Percentiles rank a stretch among this genome's conserved stretches.
These are phyloP conservation scores for Emys orbicularis DNA, from an alignment of 2,797 vertebrate species.

Conservation along the genomic window DNA sequence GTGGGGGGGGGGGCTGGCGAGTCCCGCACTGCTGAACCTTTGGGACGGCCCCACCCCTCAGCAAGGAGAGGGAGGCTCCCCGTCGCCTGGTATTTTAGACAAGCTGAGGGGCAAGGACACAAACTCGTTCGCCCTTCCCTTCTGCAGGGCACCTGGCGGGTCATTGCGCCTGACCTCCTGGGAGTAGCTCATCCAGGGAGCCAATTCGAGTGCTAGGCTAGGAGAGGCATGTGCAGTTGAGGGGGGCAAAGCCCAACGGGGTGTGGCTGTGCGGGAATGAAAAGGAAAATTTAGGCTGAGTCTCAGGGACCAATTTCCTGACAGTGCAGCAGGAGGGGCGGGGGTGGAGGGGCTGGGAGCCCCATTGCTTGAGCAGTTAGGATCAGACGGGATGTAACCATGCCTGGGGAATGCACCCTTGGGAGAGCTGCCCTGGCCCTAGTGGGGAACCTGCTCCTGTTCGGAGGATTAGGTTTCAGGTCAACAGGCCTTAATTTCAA, in stretches of 20 bases:
- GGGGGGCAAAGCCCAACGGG: background rate
- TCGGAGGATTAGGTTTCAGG: background rate
- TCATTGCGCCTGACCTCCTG: no score
- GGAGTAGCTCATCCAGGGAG: no score
- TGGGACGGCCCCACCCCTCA: no score
- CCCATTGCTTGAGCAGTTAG: background rate
- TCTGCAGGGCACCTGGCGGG: no score
- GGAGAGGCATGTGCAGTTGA: background rate
- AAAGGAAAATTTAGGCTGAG: background rate
- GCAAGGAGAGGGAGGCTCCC: no score
- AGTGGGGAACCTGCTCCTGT: background rate
- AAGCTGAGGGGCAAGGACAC: no score
- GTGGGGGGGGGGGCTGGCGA: no score
- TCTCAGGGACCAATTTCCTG: background rate
- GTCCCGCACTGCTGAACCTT: no score
- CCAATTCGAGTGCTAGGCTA: background rate
- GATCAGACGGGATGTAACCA: background rate
- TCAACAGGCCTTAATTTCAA: background rate
- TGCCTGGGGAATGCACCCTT: background rate
- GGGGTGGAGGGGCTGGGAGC: background rate
- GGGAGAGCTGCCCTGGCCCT: background rate
- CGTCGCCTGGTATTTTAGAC: no score
- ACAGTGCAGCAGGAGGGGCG: no score
- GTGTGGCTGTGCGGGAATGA: background rate
- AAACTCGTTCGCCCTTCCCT: no score